A percentile compares a stretch with the other conserved stretches of the same genome.
phyloP scores from a whole-genome alignment of 2,113 vertebrate genomes.

The Girardinichthys multiradiatus region DNA sequence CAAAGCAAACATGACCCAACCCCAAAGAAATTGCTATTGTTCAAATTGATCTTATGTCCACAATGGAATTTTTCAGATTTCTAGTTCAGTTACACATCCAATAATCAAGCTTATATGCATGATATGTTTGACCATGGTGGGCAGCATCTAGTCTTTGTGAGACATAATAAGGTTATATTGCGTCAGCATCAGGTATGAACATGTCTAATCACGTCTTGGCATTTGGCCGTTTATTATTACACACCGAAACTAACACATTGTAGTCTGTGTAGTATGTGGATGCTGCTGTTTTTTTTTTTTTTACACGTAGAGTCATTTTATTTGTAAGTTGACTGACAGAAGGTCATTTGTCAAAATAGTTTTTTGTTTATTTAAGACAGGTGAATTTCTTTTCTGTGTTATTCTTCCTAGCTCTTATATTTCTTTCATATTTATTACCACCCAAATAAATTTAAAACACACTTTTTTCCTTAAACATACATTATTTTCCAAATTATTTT shows the following conservation, averaged over 20 bases:
- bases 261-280: background rate
- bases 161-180: slow-evolving; percentile 16
- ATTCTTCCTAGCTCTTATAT: no score
- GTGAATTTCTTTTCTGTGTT: no score
- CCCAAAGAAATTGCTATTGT: background rate
- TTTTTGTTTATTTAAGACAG: no score
- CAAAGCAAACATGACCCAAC: background rate
- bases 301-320: slow-evolving; percentile 11
- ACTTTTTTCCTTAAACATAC: no score
- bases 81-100: background rate
- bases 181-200: slow-evolving; percentile 36
- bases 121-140: slow-evolving; percentile 16
- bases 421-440: no score
- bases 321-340: slow-evolving; percentile 28
- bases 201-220: slow-evolving; percentile 43
- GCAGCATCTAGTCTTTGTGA: slow-evolving; percentile 16
- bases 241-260: background rate
- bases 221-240: slow-evolving; percentile 8
- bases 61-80: no score
- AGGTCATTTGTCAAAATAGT: slow-evolving; percentile 31
- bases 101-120: slow-evolving; percentile 32
- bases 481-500: no score
- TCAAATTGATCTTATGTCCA: background rate
- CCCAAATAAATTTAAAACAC: no score
- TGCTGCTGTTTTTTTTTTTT: slow-evolving; percentile 25